Percentiles rank a stretch among this genome's conserved stretches.
These are phyloP conservation scores for Dryas iulia DNA, from an alignment of 1,140 invertebrate species.

Conservation along the genomic window DNA sequence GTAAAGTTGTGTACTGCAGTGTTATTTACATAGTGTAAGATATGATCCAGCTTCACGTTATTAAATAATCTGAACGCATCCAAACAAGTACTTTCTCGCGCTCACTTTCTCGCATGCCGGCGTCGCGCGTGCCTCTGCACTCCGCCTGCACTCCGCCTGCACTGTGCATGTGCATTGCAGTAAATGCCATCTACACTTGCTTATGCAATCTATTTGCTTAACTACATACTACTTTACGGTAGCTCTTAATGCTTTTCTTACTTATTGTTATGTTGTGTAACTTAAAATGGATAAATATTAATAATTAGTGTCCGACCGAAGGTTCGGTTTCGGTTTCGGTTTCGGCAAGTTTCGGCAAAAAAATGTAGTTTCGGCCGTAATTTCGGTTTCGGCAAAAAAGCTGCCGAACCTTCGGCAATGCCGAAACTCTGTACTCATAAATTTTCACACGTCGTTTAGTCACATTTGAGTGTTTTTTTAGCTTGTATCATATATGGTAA, in stretches of 20 bases:
- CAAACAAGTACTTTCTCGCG: constrained; percentile 22
- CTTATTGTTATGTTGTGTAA: background rate
- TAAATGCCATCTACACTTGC: background rate
- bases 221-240: background rate
- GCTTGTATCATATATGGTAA: no score
- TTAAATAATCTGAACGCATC: constrained; percentile 14
- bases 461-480: no score
- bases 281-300: background rate
- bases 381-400: no score
- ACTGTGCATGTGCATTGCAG: background rate
- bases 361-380: no score
- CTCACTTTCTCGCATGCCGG: constrained; percentile 47
- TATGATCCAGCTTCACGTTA: background rate
- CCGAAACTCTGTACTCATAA: no score
- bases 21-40: background rate
- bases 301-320: no score
- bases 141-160: background rate
- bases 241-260: background rate
- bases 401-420: no score
- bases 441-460: no score
- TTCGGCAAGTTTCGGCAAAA: no score
- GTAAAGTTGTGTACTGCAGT: background rate
- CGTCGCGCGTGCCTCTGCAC: constrained; percentile 1
- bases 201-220: background rate
- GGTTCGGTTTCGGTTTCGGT: no score